Conservation (phyloP, 2,888 invertebrate species). For the Machimus atricapillus region DNA sequence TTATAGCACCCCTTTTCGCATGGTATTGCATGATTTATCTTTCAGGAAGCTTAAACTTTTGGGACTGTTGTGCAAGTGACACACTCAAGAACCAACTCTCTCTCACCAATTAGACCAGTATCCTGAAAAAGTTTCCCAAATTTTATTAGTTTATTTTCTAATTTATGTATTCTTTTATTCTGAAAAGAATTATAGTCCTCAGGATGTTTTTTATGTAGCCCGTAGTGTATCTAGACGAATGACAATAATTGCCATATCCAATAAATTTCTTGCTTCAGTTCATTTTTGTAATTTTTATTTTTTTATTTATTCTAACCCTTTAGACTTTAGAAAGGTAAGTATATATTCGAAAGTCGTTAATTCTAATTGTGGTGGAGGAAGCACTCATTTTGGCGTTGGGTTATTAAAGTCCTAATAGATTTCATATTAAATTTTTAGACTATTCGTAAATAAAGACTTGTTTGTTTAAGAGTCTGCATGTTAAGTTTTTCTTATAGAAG, state of each 20-base stretch:
- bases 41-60: conserved; percentile 47
- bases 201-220: background rate
- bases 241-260: conserved; percentile 2
- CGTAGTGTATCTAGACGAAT: conserved; percentile 11
- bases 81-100: conserved; percentile 8
- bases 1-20: conserved; percentile 26
- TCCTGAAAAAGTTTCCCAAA: background rate
- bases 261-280: conserved; percentile 6
- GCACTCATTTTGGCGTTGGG: background rate
- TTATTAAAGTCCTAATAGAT: background rate
- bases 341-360: background rate
- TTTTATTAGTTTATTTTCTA: background rate
- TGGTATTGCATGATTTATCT: conserved; percentile 46
- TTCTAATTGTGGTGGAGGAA: background rate
- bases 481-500: background rate
- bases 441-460: background rate
- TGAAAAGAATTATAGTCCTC: conserved; percentile 1
- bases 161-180: conserved; percentile 24
- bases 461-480: background rate
- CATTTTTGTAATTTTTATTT: conserved; percentile 1
- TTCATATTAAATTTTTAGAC: background rate
- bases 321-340: background rate
- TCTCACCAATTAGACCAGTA: background rate
- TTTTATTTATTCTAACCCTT: background rate
- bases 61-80: conserved; percentile 44